Evolutionary conservation across 1,140 invertebrate species (phyloP), one percentile per base, ranked within the genome.

Genomic region (Zaprionus inermis): DNA sequence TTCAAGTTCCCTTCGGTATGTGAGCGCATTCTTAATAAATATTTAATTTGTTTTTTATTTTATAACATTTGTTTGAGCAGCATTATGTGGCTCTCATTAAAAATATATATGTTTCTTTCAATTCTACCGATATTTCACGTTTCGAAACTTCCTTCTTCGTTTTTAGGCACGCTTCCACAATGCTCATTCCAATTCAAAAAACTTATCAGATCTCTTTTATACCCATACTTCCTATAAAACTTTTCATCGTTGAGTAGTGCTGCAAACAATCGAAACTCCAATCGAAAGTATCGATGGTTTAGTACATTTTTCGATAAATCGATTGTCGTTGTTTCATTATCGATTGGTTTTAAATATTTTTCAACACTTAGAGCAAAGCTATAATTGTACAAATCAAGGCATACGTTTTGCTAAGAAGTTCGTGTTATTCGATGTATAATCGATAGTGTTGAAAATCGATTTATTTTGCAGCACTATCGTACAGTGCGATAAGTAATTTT

Each of bases 1-100:
- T 51, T 22, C n/a, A 34, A 20, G 28, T 51, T 28, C 59, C 18
- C 18, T 5, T 20, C 18, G 3, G 44, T 18, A 18, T 24, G 12
- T 51, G 44, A 61, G 28, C 46, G 11, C 22, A 28, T 57, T 63
- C 32, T 46, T 67, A 51, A 54, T 68, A 73, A 61, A 73, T 60
- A 68, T 44, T 52, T 41, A 4, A 51, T 68, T 69, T 32, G 11
- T 32, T 24, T 55, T 34, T 54, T 9, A 7, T 1, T 34, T 18
- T 55, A 10, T 70, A 64, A 72, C 69, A 66, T 30, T 36, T 72
- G n/a, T 52, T 44, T 51, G 63, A 71, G 59, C 60, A 56, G 56
- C 61, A 28, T 41, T 38, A 9, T 32, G n/a, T 14, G 30, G 30
- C 12, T 63, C 38, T 49, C 65, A 28, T 49, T 69, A 59, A 67